These are phyloP conservation scores for Aselliscus stoliczkanus DNA, from an alignment of 2,797 vertebrate species.

Conservation along the genomic window DNA sequence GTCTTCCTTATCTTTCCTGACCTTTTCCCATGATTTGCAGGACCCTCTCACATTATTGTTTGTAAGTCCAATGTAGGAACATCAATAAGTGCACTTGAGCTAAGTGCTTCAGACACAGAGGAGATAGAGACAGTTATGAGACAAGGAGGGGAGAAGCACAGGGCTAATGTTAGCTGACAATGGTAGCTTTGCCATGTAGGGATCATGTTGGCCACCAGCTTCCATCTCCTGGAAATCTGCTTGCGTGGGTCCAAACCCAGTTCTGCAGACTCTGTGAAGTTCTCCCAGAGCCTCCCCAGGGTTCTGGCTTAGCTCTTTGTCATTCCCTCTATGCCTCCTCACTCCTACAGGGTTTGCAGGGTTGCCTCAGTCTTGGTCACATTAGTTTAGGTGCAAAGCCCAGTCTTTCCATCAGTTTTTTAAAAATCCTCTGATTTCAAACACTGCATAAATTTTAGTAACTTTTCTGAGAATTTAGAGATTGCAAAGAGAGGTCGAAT, in stretches of 20 bases:
- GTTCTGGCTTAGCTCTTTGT: neutral
- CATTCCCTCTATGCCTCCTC: neutral
- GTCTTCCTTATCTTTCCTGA: neutral
- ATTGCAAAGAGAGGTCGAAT: neutral
- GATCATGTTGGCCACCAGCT: neutral
- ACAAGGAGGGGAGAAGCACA: neutral
- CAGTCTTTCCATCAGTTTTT: neutral
- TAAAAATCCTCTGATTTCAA: neutral
- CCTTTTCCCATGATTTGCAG: neutral
- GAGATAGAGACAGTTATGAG: neutral
- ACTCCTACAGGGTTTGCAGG: neutral
- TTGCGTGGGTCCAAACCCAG: neutral
- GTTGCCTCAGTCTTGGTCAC: neutral
- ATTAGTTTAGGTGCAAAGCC: neutral
- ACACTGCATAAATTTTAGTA: neutral
- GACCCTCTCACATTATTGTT: neutral
- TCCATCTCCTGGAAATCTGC: neutral
- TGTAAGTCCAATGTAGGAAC: neutral
- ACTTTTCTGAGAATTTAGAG: neutral
- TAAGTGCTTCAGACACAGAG: neutral
- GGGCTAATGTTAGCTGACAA: neutral
- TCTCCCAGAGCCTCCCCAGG: neutral
- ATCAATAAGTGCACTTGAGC: neutral
- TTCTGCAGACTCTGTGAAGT: neutral
- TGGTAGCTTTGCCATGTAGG: neutral